Percentiles rank a stretch among this genome's conserved stretches.
Evolutionary conservation across 1,140 invertebrate species (phyloP).

Genomic region (Heliconius melpomene): DNA sequence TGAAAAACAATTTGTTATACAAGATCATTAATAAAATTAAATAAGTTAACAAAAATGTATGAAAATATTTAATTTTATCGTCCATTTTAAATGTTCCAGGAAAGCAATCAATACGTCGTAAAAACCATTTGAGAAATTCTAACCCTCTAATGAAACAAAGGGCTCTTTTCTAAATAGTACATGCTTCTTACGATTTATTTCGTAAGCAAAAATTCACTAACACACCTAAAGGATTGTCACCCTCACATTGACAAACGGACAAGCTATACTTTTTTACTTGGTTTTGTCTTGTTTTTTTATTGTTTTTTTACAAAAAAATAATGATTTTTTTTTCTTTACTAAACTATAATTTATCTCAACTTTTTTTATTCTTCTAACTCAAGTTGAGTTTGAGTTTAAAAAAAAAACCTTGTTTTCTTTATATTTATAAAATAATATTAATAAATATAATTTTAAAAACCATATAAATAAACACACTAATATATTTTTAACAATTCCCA

Average conservation of each 20-base stretch:
- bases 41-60: neutral
- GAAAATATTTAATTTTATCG: constrained; percentile 4
- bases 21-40: neutral
- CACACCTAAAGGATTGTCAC: constrained; percentile 33
- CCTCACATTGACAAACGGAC: constrained; percentile 32
- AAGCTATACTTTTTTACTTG: neutral
- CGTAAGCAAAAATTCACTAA: constrained; percentile 57
- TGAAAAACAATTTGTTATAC: neutral
- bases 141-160: constrained; percentile 58
- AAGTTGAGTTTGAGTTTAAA: neutral
- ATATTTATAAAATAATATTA: too few relatives aligned
- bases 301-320: neutral
- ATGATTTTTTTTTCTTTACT: neutral
- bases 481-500: too few relatives aligned
- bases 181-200: constrained; percentile 48
- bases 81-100: constrained; percentile 24
- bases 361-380: too few relatives aligned
- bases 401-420: too few relatives aligned
- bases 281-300: neutral
- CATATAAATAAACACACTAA: neutral
- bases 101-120: constrained; percentile 56
- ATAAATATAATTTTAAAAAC: neutral
- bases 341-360: too few relatives aligned
- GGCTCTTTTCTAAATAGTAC: constrained; percentile 46
- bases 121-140: constrained; percentile 56